phyloP scores from a whole-genome alignment of 2,888 invertebrate genomes.

The Mactromeris polynyma region DNA sequence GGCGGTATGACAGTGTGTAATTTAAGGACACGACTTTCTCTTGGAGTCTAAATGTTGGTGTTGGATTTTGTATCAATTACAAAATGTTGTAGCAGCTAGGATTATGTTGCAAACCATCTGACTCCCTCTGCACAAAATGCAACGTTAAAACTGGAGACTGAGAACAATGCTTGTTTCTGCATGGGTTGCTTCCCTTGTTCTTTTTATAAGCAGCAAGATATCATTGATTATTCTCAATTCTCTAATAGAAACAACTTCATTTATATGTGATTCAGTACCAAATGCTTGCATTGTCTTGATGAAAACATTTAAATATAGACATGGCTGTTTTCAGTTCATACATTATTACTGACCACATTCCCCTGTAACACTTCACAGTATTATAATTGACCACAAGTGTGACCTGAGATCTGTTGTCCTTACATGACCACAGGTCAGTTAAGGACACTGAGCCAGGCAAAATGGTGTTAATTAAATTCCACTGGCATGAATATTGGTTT shows the following conservation, averaged over 20 bases:
- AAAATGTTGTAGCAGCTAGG: neutral
- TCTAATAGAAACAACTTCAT: neutral
- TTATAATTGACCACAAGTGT: neutral
- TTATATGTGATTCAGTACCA: neutral
- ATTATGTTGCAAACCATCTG: neutral
- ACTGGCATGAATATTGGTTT: neutral
- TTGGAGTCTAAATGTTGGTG: neutral
- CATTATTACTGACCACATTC: neutral
- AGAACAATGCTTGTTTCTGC: too few species aligned
- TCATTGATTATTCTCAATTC: too few species aligned
- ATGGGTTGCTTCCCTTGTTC: too few species aligned
- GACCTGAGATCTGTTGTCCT: slow-evolving; percentile 14
- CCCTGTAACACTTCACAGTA: neutral
- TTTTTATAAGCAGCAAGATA: too few species aligned
- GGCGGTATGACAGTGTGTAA: neutral
- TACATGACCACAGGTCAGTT: slow-evolving; percentile 7
- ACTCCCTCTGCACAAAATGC: neutral
- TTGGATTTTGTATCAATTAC: neutral
- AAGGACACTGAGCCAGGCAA: neutral
- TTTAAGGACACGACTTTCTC: slow-evolving; percentile 2
- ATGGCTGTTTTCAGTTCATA: neutral
- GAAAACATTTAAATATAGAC: neutral
- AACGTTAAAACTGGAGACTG: too few species aligned
- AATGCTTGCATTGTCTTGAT: neutral
- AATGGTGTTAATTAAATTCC: slow-evolving; percentile 9